Conservation (phyloP, 2,113 vertebrate species). For the Menura novaehollandiae region DNA sequence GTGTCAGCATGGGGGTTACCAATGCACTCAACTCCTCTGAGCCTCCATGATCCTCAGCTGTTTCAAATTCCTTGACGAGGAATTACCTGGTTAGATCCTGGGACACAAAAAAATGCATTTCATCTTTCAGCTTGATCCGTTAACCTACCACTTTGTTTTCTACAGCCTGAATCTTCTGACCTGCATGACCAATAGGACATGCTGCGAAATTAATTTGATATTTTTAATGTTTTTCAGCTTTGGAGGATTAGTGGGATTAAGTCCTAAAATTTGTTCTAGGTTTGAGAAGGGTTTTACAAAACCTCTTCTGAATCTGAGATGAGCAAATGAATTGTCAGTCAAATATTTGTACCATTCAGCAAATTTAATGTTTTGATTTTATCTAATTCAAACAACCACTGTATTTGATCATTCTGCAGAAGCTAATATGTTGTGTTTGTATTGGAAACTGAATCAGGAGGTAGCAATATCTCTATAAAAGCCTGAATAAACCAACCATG, state of each 20-base stretch:
- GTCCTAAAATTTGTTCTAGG: neutral
- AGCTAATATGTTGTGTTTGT: neutral
- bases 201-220: neutral
- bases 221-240: neutral
- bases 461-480: neutral
- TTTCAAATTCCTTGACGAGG: neutral
- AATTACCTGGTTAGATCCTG: neutral
- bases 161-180: neutral
- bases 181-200: neutral
- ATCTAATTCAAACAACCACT: conserved; percentile 14
- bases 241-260: conserved; percentile 18
- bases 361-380: conserved; percentile 24
- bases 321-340: conserved; percentile 22
- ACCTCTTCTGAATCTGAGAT: neutral
- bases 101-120: neutral
- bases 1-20: too few relatives aligned
- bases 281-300: conserved; percentile 6
- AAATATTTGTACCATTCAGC: conserved; percentile 25
- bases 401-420: conserved; percentile 16
- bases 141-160: neutral
- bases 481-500: neutral
- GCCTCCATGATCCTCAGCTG: neutral
- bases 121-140: neutral
- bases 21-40: neutral
- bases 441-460: neutral